Percentiles rank a stretch among this genome's conserved stretches.
Conservation (phyloP, 2,797 vertebrate genomes). For the Chloroceryle inda region DNA sequence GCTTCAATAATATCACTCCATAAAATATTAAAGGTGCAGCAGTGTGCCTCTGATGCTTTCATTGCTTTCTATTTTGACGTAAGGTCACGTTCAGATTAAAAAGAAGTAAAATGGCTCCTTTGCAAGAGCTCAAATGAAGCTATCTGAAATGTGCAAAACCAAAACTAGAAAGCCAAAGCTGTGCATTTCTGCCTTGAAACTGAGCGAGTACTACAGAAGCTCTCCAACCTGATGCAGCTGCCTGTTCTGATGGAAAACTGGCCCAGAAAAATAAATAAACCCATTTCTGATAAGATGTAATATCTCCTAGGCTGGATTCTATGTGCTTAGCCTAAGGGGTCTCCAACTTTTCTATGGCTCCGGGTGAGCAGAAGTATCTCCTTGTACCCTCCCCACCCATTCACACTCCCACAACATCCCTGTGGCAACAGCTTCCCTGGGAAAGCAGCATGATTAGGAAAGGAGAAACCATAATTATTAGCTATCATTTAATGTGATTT, state of each 20-base stretch:
- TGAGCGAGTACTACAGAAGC: not conserved
- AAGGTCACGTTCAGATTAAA: not conserved
- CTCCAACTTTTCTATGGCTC: conserved; percentile 25
- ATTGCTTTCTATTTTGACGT: not conserved
- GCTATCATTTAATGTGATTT: conserved; percentile 59
- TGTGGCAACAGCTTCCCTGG: conserved; percentile 59
- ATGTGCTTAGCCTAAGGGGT: conserved; percentile 13
- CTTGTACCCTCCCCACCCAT: conserved; percentile 11
- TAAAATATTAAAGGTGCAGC: not conserved
- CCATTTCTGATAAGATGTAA: not conserved
- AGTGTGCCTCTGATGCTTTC: not conserved
- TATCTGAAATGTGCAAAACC: not conserved
- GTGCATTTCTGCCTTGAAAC: not conserved
- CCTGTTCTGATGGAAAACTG: not conserved
- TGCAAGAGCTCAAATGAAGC: not conserved
- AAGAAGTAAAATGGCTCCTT: not conserved
- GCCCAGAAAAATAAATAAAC: conserved; percentile 1
- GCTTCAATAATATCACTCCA: not conserved
- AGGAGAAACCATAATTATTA: conserved; percentile 49
- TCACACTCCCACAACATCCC: conserved; percentile 38
- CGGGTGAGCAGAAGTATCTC: conserved; percentile 24
- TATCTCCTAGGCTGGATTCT: not conserved
- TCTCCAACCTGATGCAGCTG: not conserved
- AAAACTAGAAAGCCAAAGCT: not conserved
- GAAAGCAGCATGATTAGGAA: conserved; percentile 37